A percentile compares a stretch with the other conserved stretches of the same genome.
Evolutionary conservation across 2,888 invertebrate species (phyloP).

Genomic region (Nipponacmea schrenckii): DNA sequence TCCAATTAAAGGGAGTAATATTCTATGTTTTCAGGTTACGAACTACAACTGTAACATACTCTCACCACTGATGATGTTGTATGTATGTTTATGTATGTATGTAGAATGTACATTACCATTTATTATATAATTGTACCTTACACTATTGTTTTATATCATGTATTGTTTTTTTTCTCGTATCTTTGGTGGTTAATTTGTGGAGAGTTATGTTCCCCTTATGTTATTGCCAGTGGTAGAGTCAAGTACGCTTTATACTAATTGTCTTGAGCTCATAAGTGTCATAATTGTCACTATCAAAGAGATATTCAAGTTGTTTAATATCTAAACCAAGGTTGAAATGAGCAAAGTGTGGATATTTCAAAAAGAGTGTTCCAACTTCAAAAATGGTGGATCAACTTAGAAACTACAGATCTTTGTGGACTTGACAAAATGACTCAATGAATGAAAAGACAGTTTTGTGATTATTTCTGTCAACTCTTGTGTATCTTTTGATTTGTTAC

Average conservation of each 20-base stretch:
- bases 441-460: not conserved
- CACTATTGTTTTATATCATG: slow-evolving; percentile 9
- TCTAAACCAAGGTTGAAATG: no score
- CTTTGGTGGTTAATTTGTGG: slow-evolving; percentile 6
- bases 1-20: no score
- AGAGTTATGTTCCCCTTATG: slow-evolving; percentile 1
- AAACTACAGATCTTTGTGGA: no score
- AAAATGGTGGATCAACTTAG: not conserved
- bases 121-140: slow-evolving; percentile 3
- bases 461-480: not conserved
- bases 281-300: not conserved
- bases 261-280: slow-evolving; percentile 1
- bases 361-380: no score
- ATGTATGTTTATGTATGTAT: slow-evolving; percentile 9
- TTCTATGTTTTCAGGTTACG: no score
- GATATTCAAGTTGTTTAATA: not conserved
- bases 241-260: slow-evolving; percentile 3
- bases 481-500: slow-evolving; percentile 1
- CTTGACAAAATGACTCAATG: not conserved
- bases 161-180: slow-evolving; percentile 4
- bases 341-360: no score
- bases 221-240: slow-evolving; percentile 6
- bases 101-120: slow-evolving; percentile 7
- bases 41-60: not conserved
- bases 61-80: slow-evolving; percentile 4